phyloP scores from a whole-genome alignment of 2,888 invertebrate species.

The Drosophila neotestacea region DNA sequence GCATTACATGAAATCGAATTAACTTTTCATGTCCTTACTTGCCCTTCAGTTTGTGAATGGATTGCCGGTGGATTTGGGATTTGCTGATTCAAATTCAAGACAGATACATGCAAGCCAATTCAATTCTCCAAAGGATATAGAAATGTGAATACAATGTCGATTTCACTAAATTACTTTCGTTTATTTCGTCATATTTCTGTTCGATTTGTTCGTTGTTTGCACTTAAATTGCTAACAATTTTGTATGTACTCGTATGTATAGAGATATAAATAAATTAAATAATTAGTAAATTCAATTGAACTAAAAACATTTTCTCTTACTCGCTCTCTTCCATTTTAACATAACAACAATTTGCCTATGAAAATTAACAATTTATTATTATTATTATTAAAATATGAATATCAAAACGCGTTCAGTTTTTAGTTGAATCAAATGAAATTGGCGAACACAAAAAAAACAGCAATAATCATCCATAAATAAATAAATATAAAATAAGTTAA shows the following conservation, averaged over 20 bases:
- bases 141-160: slow-evolving; percentile 1
- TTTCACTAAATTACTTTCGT: slow-evolving; percentile 52
- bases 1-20: slow-evolving; percentile 34
- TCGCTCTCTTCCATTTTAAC: slow-evolving; percentile 53
- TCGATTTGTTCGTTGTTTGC: slow-evolving; percentile 49
- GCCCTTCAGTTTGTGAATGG: neutral
- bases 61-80: slow-evolving; percentile 10
- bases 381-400: slow-evolving; percentile 29
- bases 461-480: slow-evolving; percentile 47
- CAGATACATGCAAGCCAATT: slow-evolving; percentile 1
- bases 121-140: slow-evolving; percentile 2
- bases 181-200: slow-evolving; percentile 52
- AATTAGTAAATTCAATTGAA: slow-evolving; percentile 81
- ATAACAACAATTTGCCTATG: slow-evolving; percentile 81
- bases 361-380: slow-evolving; percentile 71
- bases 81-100: slow-evolving; percentile 4
- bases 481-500: slow-evolving; percentile 36
- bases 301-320: slow-evolving; percentile 78
- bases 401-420: slow-evolving; percentile 58
- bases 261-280: slow-evolving; percentile 66
- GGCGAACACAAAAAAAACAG: slow-evolving; percentile 37
- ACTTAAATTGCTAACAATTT: slow-evolving; percentile 61
- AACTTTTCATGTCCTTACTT: slow-evolving; percentile 18
- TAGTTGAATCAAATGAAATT: slow-evolving; percentile 74
- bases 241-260: slow-evolving; percentile 38